Percentiles rank a stretch among this genome's conserved stretches.
Evolutionary conservation across 2,113 vertebrate genomes (phyloP).

Genomic region (Nansenia antarctica): DNA sequence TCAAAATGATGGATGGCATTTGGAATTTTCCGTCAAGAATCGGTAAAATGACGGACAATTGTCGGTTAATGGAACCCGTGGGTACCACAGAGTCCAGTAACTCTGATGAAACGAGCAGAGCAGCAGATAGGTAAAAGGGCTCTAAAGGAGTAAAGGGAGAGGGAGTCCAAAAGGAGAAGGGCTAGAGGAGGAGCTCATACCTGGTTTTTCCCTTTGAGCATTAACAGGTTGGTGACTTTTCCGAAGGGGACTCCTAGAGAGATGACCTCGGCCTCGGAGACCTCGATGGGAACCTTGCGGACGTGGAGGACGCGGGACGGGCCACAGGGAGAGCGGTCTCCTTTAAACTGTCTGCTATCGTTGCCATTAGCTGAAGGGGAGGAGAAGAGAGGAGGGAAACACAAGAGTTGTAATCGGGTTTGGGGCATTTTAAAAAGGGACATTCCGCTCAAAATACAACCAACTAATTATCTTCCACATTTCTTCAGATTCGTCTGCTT

Average conservation of each 20-base stretch:
- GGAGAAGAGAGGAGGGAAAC: slow-evolving; percentile 16
- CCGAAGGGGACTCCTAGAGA: slow-evolving; percentile 85
- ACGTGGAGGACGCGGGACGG: slow-evolving; percentile 86
- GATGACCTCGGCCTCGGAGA: slow-evolving; percentile 80
- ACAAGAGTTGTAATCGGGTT: background rate
- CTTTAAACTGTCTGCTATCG: slow-evolving; percentile 76
- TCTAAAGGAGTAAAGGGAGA: background rate
- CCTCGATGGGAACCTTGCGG: slow-evolving; percentile 78
- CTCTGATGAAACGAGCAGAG: background rate
- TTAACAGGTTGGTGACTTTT: slow-evolving; percentile 86
- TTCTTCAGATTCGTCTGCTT: no score
- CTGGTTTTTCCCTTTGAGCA: slow-evolving; percentile 83
- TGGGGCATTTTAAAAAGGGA: no score
- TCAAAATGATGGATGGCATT: no score
- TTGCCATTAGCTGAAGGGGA: slow-evolving; percentile 76
- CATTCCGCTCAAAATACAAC: no score
- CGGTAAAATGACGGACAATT: no score
- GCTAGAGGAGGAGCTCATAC: slow-evolving; percentile 56
- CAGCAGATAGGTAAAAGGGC: no score
- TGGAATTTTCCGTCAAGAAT: no score
- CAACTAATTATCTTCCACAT: no score
- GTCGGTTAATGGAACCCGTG: no score
- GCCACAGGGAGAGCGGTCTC: slow-evolving; percentile 55
- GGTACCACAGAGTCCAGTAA: no score
- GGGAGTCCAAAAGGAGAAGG: no score